Base-by-base conservation (phyloP, 2,888 invertebrate species). In the Drosophila anomalata region DNA sequence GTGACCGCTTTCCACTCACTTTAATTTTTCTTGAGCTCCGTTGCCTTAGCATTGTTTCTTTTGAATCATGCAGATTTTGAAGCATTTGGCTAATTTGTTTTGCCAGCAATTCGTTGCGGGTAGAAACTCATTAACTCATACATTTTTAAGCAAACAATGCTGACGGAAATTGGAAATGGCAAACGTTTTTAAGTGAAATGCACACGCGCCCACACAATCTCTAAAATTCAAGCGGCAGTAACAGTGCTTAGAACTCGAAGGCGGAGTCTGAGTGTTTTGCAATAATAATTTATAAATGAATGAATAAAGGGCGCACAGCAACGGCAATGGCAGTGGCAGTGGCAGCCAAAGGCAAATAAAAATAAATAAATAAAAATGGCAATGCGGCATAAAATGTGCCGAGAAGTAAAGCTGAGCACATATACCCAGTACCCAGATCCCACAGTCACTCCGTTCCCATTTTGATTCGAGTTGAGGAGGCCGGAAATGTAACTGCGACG, bases 271-370 rank as follows among this genome's bases (percentile, higher is more conserved):
- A 79, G 61, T 70, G 58, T 62, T 73, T 77, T 70, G 82, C 86
- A 82, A 87, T 86, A 87, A 83, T 87, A 83, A 83, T 82, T 83
- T 87, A 87, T 83, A 83, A 83, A 87, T 81, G 88, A 82, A 81
- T 78, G 86, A 73, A 79, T 81, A 85, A 81, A 79, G 87, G 85
- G 87, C 79, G 60, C 68, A 68, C 58, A 69, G 51, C 61, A 56
- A 60, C 22, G 24, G 17, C 59, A 31, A 29, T 14, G 22, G 46
- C 56, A 56, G 33, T 56, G 61, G 33, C 50, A 66, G 70, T 17
- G 20, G 39, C 56, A 67, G 77, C 75, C 70, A 77, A 69, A 75
- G 69, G 78, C 76, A 70, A 87, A 82, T 82, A 85, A 87, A 85
- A 85, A 85, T 82, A 83, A 83, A 85, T 85, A 83, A 83, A 85